Evolutionary conservation across 2,797 vertebrate genomes (phyloP).

Genomic region (Anguilla marmorata): DNA sequence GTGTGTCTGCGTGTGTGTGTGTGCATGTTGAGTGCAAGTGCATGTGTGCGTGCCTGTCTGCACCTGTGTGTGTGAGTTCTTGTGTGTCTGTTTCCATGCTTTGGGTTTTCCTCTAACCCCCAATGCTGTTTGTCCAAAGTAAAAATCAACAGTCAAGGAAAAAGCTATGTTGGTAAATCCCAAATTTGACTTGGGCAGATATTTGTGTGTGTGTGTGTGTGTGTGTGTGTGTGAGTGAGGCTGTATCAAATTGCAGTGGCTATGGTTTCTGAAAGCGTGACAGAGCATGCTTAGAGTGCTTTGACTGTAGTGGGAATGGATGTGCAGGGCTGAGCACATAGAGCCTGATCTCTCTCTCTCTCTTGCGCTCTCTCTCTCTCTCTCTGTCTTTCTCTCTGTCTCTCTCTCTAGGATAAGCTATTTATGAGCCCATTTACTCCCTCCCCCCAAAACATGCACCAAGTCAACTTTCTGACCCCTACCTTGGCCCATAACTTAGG

Average conservation of each 20-base stretch:
- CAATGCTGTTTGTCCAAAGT: not conserved
- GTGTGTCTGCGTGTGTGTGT: slow-evolving; percentile 7
- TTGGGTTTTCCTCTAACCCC: not conserved
- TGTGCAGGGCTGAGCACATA: slow-evolving; percentile 39
- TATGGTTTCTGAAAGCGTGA: not conserved
- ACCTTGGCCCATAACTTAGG: slow-evolving; percentile 4
- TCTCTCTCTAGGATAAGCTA: not conserved
- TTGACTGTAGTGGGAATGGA: slow-evolving; percentile 22
- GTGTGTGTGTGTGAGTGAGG: slow-evolving; percentile 18
- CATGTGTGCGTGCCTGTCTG: not conserved
- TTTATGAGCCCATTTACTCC: not conserved
- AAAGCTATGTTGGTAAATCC: not conserved
- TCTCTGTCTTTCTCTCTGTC: not conserved
- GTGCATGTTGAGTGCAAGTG: not conserved
- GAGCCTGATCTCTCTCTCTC: slow-evolving; percentile 17
- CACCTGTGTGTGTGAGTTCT: not conserved
- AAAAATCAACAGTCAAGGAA: not conserved
- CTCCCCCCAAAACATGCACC: not conserved
- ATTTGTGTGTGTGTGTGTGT: not conserved
- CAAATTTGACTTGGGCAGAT: not conserved
- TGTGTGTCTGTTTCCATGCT: not conserved
- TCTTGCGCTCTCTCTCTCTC: not conserved
- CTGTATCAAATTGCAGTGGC: not conserved
- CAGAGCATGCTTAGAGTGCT: slow-evolving; percentile 17
- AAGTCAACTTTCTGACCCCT: slow-evolving; percentile 7